A percentile compares a stretch with the other conserved stretches of the same genome.
Evolutionary conservation across 2,888 invertebrate genomes (phyloP).

Genomic region (Allophyes oxyacanthae): DNA sequence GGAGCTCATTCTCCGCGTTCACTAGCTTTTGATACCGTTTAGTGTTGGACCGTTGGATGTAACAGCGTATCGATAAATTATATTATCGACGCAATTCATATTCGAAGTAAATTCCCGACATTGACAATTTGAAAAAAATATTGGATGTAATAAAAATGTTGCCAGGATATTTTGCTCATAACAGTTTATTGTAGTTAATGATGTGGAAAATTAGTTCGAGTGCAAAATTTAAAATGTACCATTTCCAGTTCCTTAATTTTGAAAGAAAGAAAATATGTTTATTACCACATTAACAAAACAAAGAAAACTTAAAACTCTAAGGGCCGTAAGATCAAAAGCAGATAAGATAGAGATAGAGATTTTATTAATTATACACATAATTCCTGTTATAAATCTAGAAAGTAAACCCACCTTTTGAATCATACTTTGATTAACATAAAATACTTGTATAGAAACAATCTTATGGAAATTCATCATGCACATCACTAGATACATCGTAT

Average conservation of each 20-base stretch:
- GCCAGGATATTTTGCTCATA: constrained; percentile 3
- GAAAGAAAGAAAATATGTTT: too few relatives aligned
- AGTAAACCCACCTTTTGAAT: neutral
- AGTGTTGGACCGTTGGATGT: constrained; percentile 20
- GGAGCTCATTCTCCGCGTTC: constrained; percentile 59
- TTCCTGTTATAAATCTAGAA: neutral
- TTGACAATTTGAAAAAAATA: constrained; percentile 2
- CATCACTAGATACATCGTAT: constrained; percentile 59
- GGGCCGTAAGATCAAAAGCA: too few relatives aligned
- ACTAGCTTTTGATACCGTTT: constrained; percentile 48
- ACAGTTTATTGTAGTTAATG: constrained; percentile 1
- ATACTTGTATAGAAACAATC: too few relatives aligned
- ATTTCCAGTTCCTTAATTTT: constrained; percentile 1
- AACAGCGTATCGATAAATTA: constrained; percentile 27
- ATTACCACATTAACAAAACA: too few relatives aligned
- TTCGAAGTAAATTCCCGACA: constrained; percentile 1
- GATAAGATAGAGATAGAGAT: too few relatives aligned
- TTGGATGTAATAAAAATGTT: constrained; percentile 11
- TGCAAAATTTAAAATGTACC: constrained; percentile 3
- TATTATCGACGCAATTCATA: neutral
- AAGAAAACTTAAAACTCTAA: too few relatives aligned
- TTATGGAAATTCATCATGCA: constrained; percentile 14
- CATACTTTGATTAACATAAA: neutral
- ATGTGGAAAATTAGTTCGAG: constrained; percentile 1
- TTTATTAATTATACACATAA: neutral